Percentiles rank a stretch among this genome's conserved stretches.
Evolutionary conservation across 2,113 vertebrate genomes (phyloP).

Genomic region (Pterocles orientalis): DNA sequence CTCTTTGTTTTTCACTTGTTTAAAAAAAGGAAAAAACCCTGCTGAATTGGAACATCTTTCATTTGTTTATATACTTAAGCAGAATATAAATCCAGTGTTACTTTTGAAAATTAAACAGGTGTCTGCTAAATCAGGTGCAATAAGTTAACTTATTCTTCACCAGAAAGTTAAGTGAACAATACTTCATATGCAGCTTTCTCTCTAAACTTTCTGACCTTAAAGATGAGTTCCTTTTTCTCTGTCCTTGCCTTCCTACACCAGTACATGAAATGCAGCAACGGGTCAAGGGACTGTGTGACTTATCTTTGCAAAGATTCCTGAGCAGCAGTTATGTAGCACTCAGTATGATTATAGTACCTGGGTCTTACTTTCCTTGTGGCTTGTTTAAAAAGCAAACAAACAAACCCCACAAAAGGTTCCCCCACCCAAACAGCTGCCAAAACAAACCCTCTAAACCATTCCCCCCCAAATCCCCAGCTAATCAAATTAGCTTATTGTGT

Average conservation of each 20-base stretch:
- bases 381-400: background rate
- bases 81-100: background rate
- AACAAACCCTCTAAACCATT: background rate
- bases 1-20: background rate
- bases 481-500: background rate
- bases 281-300: background rate
- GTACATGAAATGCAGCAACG: background rate
- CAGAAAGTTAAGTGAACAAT: background rate
- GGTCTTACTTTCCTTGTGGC: background rate
- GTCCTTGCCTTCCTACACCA: background rate
- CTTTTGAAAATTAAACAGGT: background rate
- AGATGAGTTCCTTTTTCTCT: background rate
- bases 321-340: background rate
- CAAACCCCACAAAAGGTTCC: background rate
- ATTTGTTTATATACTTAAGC: background rate
- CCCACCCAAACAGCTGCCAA: background rate
- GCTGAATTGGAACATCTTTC: background rate
- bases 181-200: background rate
- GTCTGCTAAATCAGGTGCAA: background rate
- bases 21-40: background rate
- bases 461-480: fast-evolving
- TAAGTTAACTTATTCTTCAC: background rate
- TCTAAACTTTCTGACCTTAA: background rate
- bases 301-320: background rate
- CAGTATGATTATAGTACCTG: background rate